Base-by-base conservation (phyloP, 2,888 invertebrate species). In the Heliconius cydno region DNA sequence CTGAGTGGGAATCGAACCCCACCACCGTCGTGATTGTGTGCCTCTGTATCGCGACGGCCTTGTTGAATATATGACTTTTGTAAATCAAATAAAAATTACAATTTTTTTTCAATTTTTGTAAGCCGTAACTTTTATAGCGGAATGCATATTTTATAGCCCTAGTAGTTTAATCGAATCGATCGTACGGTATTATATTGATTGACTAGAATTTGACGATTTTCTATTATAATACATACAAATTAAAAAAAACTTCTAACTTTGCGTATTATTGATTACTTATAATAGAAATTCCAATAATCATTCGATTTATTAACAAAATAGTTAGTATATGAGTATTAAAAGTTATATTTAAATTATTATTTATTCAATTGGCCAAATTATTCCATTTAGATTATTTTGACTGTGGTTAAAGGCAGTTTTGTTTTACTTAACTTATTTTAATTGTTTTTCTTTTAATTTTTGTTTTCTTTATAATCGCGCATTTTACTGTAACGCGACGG, bases 101-200 rank as follows among this genome's bases (percentile, higher is more conserved):
- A 3, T n/a, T 30, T 72, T 28, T n/a, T 30, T 34, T 3, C n/a
- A 34, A 34, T 60, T n/a, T 73, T 25, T 34, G 34, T 73, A 60
- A 34, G 71, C 30, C 60, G 12, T 73, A 60, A 57, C 60, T 30
- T 73, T 73, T 73, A 73, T 60, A 7, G 73, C 25, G 25, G 68
- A 46, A 41, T 70, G 70, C n/a, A 73, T 60, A 34, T 60, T 73
- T 73, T 57, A 73, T 73, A 30, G 34, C 73, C 19, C n/a, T 57
- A 60, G 34, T 34, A 60, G 34, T 60, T 60, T 73, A 60, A 73
- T 73, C 60, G 34, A 38, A 73, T 60, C 60, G 73, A 60, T 73
- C 73, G 34, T 38, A 34, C 73, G n/a, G 57, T 38, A 60, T 60
- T n/a, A 60, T n/a, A 60, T 60, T 34, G 73, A 60, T 60, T n/a